Base-by-base conservation (phyloP, 2,888 invertebrate genomes). In the Heliconius hortense region DNA sequence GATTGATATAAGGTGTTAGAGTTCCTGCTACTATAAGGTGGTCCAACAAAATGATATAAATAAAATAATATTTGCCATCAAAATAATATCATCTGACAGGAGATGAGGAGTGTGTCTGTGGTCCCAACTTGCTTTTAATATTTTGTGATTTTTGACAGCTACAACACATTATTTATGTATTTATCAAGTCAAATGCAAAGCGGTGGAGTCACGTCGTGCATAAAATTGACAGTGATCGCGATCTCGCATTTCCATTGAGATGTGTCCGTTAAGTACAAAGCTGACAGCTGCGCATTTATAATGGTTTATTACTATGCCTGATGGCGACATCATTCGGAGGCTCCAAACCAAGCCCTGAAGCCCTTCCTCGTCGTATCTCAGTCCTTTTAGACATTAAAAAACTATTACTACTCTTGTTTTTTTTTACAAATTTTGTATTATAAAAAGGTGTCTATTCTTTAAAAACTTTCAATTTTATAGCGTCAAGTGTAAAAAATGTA, bases 201-300 rank as follows among this genome's bases (percentile, higher is more conserved):
- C 79, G 81, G 79, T 75, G 79, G 76, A 82, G 83, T 83, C 83
- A 83, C 83, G 83, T 81, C 81, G 81, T 80, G 82, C 82, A 83
- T 83, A 82, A 82, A 82, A 82, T 80, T 82, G 83, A 83, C 83
- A 81, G 81, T 80, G 82, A 82, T 82, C 80, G 77, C 82, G 81
- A 81, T 80, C 81, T 79, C 79, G 80, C 78, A 81, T 82, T 83
- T 81, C 82, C 83, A 82, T 83, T 81, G 82, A 82, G 81, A 81
- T 82, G 83, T 83, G 82, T 79, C 83, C 80, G 82, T 79, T 83
- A 80, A 78, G 79, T 79, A 79, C 72, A 84, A 82, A 83, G 81
- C 82, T 84, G 84, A 84, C 84, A 84, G 80, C 79, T 78, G 78
- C 74, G 76, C 77, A 79, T 79, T 77, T 76, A 75, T 73, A 77